Base-by-base conservation (phyloP, 2,888 invertebrate species). In the Lordiphosa andalusiaca region DNA sequence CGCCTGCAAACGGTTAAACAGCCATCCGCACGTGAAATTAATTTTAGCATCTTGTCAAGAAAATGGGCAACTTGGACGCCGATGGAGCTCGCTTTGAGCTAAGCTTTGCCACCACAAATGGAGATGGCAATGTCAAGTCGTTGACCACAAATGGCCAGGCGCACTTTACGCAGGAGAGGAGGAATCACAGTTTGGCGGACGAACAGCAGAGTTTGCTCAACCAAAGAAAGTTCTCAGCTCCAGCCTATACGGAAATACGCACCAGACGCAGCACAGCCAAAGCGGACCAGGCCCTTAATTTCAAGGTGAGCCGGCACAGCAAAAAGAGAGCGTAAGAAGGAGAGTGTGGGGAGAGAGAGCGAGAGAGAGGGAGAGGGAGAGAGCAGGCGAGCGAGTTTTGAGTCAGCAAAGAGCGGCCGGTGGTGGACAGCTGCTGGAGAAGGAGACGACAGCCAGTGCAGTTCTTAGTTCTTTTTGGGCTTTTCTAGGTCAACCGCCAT, bases 171-270 rank as follows among this genome's bases (percentile, higher is more conserved):
- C 23, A 9, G 35, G 23, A 40, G 25, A 13, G 25, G 6, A 13
- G 25, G 6, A 38, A 39, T 16, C 36, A 13, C 30, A 19, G 12
- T 9, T 36, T 23, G 36, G 51, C 39, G 39, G 61, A 63, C 25
- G 61, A 70, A 41, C 71, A 64, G 51, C 53, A 67, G 42, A 54
- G 63, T 47, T 40, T 68, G 48, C 42, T 51, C 65, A 35, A 68
- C 50, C 60, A 71, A 9, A 67, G 73, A 1, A 86, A 86, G 53
- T 87, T 85, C 53, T 81, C 85, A 30, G 67, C 86, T 38, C 83
- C 86, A 60, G 87, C 86, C 0, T 86, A 86, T 51, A 78, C 73
- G 36, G 81, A 87, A 70, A 85, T 87, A 44, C 86, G 87, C 41
- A 81, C 85, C 51, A 73, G 84, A 52, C 80, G 73, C 67, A 78